Evolutionary conservation across 2,113 vertebrate genomes (phyloP), one percentile per base, ranked within the genome.

Genomic region (Columbina picui): DNA sequence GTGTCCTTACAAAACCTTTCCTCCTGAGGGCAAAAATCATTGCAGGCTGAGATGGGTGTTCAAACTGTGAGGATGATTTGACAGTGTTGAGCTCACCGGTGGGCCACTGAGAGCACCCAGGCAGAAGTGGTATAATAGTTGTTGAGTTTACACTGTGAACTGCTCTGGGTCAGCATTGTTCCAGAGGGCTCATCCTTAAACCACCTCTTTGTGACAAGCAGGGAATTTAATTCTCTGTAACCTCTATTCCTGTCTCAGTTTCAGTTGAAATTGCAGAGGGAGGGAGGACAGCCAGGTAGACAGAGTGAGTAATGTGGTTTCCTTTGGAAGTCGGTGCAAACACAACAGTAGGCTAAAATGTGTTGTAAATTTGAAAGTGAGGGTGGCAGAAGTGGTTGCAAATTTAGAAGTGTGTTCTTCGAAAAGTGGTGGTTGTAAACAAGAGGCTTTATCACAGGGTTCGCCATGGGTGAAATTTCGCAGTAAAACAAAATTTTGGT

Each of bases 381-480:
- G 1, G 77, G 19, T 57, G 27, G 25, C 87, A 52, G 23, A 84
- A 74, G 26, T 5, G 5, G 25, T 77, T 75, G 68, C n/a, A 64
- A 17, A 53, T 90, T 87, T 65, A 59, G 36, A 41, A 78, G 8
- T 30, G 21, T 5, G 5, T 85, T 34, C 29, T 85, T 85, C 23
- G 38, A 50, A 55, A 82, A 60, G 23, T 67, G 22, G 67, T 15
- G 7, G 10, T 71, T 67, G 55, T 47, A 89, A 78, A 63, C 9
- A 38, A 71, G 36, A 74, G 73, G 22, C 8, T 75, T 84, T 73
- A 86, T 60, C 45, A 34, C 14, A 17, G 25, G 25, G 5, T 61
- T 96, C 93, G 38, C 63, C 43, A 34, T 25, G 15, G 22, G 20
- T 70, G 22, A 68, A 75, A 84, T 84, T 69, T 65, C 71, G 67